phyloP scores from a whole-genome alignment of 2,888 invertebrate genomes.

The Hypsopygia costalis region DNA sequence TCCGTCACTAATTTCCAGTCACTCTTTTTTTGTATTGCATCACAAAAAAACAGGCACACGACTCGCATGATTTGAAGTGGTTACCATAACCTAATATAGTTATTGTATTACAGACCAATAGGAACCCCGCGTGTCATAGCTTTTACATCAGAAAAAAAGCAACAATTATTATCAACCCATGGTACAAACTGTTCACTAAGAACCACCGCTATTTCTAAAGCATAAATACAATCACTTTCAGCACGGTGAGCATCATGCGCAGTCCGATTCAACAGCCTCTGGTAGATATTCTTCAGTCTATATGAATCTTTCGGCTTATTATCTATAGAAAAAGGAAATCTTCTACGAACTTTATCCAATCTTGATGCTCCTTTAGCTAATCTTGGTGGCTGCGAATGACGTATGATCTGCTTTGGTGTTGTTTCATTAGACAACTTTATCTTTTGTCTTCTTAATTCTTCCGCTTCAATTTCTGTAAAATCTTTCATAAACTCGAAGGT shows the following conservation, averaged over 20 bases:
- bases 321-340: conserved; percentile 37
- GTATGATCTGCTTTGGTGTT: conserved; percentile 27
- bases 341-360: conserved; percentile 29
- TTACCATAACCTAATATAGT: too few species aligned
- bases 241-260: conserved; percentile 81
- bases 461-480: too few species aligned
- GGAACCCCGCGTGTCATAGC: conserved; percentile 54
- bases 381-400: not conserved
- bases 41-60: too few species aligned
- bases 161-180: conserved; percentile 64
- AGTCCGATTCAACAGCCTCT: conserved; percentile 66
- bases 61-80: too few species aligned
- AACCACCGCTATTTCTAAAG: conserved; percentile 79
- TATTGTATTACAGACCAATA: too few species aligned
- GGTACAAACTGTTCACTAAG: conserved; percentile 78
- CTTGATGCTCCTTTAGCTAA: too few species aligned
- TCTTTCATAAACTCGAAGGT: too few species aligned
- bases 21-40: too few species aligned
- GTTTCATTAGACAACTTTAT: conserved; percentile 46
- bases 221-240: conserved; percentile 83
- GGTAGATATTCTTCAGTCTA: conserved; percentile 78
- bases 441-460: not conserved
- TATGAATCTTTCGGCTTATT: conserved; percentile 51
- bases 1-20: too few species aligned
- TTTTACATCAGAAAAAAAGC: conserved; percentile 41